Conservation (phyloP, 2,797 vertebrate species). For the Darevskia nairensis region DNA sequence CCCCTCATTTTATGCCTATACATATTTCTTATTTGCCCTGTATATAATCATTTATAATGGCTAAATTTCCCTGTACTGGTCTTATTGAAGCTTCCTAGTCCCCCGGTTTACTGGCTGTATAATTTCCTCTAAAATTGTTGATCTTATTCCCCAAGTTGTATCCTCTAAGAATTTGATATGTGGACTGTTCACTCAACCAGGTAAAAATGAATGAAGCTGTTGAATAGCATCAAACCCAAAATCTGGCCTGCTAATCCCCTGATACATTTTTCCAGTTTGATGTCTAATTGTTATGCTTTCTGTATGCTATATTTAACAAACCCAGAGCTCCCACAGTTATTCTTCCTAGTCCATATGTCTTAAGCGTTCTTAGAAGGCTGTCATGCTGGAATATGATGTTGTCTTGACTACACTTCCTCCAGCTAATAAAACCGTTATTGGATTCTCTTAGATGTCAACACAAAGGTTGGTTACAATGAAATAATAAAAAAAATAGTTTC, state of each 20-base stretch:
- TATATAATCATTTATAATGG: background rate
- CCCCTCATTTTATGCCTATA: background rate
- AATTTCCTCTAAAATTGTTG: background rate
- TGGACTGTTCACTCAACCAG: background rate
- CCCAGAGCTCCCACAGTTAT: background rate
- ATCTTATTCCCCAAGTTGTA: background rate
- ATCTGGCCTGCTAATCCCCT: background rate
- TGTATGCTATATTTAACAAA: background rate
- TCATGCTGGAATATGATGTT: conserved; percentile 1
- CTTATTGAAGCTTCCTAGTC: background rate
- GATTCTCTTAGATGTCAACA: conserved; percentile 2
- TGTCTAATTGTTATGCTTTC: conserved; percentile 1
- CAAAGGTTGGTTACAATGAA: conserved; percentile 8
- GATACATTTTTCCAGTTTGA: background rate
- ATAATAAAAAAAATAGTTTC: background rate
- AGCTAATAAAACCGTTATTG: conserved; percentile 26
- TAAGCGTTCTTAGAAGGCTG: background rate
- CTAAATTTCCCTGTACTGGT: background rate
- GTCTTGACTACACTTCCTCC: conserved; percentile 4
- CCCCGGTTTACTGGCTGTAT: background rate
- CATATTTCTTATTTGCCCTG: background rate
- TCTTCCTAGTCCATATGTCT: background rate
- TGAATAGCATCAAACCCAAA: background rate
- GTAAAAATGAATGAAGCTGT: background rate
- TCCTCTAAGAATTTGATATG: background rate